Base-by-base conservation (phyloP, 2,888 invertebrate genomes). In the Parasteatoda lunata region DNA sequence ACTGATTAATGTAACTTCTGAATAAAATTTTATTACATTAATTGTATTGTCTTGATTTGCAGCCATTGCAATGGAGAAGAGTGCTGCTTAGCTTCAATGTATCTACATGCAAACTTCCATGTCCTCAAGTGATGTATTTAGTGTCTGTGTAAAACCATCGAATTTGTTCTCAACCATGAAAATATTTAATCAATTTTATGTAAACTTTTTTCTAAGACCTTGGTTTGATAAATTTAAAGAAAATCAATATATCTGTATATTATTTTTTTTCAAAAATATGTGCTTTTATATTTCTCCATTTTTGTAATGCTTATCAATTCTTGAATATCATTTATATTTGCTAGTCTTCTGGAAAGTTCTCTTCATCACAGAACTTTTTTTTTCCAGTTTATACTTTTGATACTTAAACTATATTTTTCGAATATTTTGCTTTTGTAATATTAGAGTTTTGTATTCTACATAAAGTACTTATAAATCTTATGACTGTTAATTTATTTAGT, bases 61-160 rank as follows among this genome's bases (percentile, higher is more conserved):
- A 88, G 88, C 82, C 11, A 88, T 88, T 76, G 88, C 82, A 9
- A 69, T 82, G 79, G 88, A 88, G 68, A 88, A 88, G 30, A 78
- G 88, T 70, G 83, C 79, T 70, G 88, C 88, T 59, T 88, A 52
- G 54, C 47, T 30, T 6, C n/a, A 65, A 30, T 75, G 48, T 65
- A 65, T 59, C 75, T 81, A 73, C 54, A 75, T 73, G 59, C 52
- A 81, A 80, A 65, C 72, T 45, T 59, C 79, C 15, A 49, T 47
- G 45, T 65, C 49, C n/a, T 70, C n/a, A 47, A 70, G 49, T 49
- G 70, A 48, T 71, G 64, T 70, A 30, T 80, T 45, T 66, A 13
- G 72, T 72, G 64, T 80, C 49, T 79, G 71, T 79, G 80, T 72
- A 66, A 66, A 72, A 51, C 77, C 66, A 68, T 70, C 11, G 13